Conservation (phyloP, 92 coral and sea anemone species). For the Parazoanthus atlanticus region DNA sequence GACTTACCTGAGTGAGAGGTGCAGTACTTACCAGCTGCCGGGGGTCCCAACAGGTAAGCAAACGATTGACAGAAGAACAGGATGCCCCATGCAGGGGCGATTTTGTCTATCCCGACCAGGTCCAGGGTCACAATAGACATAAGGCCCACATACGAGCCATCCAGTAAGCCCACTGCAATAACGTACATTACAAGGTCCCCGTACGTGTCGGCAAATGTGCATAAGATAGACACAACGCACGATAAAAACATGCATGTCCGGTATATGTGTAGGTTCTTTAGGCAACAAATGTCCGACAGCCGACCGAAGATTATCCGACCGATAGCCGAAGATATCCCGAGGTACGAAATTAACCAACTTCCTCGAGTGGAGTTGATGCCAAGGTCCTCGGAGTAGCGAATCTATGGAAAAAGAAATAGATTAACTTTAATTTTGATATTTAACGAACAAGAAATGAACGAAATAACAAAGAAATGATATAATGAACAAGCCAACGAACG, state of each 20-base stretch:
- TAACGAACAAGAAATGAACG: background rate
- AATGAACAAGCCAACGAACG: too few species aligned
- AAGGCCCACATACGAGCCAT: conserved; percentile 93
- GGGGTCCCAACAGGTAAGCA: conserved; percentile 94
- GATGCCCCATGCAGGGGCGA: conserved; percentile 94
- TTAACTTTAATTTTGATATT: background rate
- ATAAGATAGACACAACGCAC: conserved; percentile 75
- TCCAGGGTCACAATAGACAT: conserved; percentile 91
- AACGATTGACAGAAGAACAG: conserved; percentile 97
- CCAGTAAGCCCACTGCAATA: conserved; percentile 83
- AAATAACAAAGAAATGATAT: background rate
- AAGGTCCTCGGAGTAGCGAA: conserved; percentile 86
- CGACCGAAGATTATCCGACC: conserved; percentile 93
- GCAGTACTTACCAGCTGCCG: conserved; percentile 79
- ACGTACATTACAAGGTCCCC: conserved; percentile 74
- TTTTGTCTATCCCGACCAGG: conserved; percentile 84
- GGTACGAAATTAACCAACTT: conserved; percentile 95
- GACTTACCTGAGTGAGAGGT: too few species aligned
- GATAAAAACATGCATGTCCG: conserved; percentile 78
- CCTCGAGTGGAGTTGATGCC: conserved; percentile 79
- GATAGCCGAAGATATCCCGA: conserved; percentile 90
- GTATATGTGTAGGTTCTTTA: conserved; percentile 79
- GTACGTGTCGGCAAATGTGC: conserved; percentile 78
- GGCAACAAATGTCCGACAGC: conserved; percentile 81
- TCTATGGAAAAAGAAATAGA: conserved; percentile 47